Percentiles rank a stretch among this genome's conserved stretches.
These are phyloP conservation scores for Peromyscus eremicus DNA, from an alignment of 2,797 vertebrate species.

Conservation along the genomic window DNA sequence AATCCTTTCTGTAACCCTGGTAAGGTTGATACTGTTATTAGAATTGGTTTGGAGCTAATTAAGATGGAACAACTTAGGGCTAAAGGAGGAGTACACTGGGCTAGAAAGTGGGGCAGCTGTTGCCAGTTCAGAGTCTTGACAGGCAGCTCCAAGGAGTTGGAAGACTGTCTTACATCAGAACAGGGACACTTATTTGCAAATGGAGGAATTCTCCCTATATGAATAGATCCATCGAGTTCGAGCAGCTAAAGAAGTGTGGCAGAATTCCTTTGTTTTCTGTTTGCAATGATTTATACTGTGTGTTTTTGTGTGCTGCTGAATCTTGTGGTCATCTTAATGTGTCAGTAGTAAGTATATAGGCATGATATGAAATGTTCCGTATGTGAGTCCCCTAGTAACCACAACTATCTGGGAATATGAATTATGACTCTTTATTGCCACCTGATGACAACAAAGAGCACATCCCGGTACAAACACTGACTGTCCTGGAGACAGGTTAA, in stretches of 20 bases:
- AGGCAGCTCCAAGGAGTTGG: neutral
- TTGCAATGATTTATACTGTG: neutral
- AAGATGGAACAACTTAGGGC: slow-evolving; percentile 26
- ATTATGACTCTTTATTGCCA: slow-evolving; percentile 62
- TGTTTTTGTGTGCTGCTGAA: neutral
- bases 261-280: neutral
- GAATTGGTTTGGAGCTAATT: slow-evolving; percentile 27
- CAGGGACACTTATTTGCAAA: neutral
- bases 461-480: neutral
- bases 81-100: neutral
- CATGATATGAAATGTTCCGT: neutral
- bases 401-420: neutral
- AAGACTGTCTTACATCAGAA: neutral
- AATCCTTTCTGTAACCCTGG: neutral
- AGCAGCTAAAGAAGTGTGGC: neutral
- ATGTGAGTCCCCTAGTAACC: neutral
- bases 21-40: neutral
- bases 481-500: slow-evolving; percentile 20
- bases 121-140: neutral
- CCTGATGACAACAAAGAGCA: slow-evolving; percentile 42
- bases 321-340: slow-evolving; percentile 43
- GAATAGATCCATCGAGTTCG: neutral
- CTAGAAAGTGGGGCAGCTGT: neutral
- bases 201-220: neutral
- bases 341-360: slow-evolving; percentile 13